Evolutionary conservation across 2,888 invertebrate species (phyloP), one percentile per base, ranked within the genome.

Genomic region (Rhaphigaster nebulosa): DNA sequence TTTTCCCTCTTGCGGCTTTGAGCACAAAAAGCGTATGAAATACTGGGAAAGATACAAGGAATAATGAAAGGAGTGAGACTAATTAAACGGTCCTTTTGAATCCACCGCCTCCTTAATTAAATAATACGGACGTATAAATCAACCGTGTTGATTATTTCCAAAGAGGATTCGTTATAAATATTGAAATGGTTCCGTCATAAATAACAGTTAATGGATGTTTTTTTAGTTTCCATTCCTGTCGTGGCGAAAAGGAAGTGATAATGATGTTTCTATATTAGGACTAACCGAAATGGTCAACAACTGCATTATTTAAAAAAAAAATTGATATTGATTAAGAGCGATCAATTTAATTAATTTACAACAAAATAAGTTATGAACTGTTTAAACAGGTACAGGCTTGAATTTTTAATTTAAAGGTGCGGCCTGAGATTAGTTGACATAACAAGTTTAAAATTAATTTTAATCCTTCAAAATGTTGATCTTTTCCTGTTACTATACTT

Each of bases 21-120:
- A 84, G n/a, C 41, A 84, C 41, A 84, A 84, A 84, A 84, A 84
- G 84, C 45, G 45, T 84, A 84, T 84, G 84, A 84, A 84, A 84
- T 84, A 84, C n/a, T 84, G 45, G 84, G 50, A 84, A 45, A 84
- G 84, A 84, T 84, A 84, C 84, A 50, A 84, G 84, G 84, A 84
- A 50, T 84, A 84, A 84, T 84, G 45, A 45, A 84, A 84, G 84
- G 45, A 50, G 84, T 84, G 45, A 50, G 45, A 50, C 84, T 84
- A 84, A 84, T 84, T 84, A 84, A 84, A 50, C 84, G 45, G 84
- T 84, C n/a, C 84, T 84, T 84, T 84, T 84, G 84, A 84, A 50
- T 84, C 84, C 45, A n/a, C 84, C 84, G 84, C 84, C 84, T 84
- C n/a, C 45, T 50, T 84, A 84, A 84, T 84, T 84, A 84, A 84